Percentiles rank a stretch among this genome's conserved stretches.
Conservation (phyloP, 2,797 vertebrate genomes). For the Pangasius mekongensis region DNA sequence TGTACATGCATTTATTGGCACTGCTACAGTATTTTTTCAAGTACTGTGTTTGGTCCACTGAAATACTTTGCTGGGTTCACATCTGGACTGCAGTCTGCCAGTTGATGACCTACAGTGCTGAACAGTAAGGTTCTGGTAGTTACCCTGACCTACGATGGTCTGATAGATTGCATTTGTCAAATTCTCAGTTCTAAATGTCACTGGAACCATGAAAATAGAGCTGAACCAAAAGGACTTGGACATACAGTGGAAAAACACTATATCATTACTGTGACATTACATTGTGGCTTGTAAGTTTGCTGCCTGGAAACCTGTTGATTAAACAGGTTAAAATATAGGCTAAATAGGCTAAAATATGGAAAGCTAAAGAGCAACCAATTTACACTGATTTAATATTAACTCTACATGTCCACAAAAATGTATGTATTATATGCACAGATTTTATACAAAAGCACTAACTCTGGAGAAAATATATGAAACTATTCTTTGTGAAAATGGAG, state of each 20-base stretch:
- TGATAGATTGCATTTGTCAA: background rate
- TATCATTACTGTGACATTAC: background rate
- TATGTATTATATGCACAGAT: background rate
- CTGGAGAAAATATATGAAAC: background rate
- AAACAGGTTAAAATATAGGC: background rate
- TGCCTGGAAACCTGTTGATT: background rate
- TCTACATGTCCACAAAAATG: background rate
- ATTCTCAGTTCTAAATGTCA: background rate
- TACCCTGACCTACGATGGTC: background rate
- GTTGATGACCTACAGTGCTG: background rate
- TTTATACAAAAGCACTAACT: background rate
- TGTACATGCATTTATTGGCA: background rate
- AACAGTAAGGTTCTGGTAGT: background rate
- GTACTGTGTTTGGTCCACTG: background rate
- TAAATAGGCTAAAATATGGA: background rate
- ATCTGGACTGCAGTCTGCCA: background rate
- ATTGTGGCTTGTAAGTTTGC: background rate
- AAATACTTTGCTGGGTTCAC: background rate
- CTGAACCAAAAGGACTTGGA: background rate
- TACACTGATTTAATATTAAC: background rate
- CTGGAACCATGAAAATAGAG: background rate
- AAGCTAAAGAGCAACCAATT: background rate
- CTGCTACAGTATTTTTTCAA: background rate
- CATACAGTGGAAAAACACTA: background rate
- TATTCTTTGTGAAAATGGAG: background rate